Conservation (phyloP, 2,888 invertebrate genomes). For the Boloria selene region DNA sequence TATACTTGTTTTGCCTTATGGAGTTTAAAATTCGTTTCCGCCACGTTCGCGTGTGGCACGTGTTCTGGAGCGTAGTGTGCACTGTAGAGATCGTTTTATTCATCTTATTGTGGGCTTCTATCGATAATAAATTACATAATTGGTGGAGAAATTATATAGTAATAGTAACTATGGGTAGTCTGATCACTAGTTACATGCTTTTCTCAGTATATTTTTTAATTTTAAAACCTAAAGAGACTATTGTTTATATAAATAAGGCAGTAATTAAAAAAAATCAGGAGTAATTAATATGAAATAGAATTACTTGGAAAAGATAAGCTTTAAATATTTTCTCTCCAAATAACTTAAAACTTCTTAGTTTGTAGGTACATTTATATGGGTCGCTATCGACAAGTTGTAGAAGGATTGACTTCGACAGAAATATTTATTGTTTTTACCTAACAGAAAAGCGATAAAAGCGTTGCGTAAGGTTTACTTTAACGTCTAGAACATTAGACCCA, state of each 20-base stretch:
- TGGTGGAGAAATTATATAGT: constrained; percentile 88
- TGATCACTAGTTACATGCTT: constrained; percentile 82
- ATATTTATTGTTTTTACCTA: constrained; percentile 37
- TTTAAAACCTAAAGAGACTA: constrained; percentile 84
- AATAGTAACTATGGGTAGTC: constrained; percentile 83
- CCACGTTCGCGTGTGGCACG: constrained; percentile 86
- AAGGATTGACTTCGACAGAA: constrained; percentile 33
- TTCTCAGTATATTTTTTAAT: constrained; percentile 84
- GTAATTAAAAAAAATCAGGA: no score
- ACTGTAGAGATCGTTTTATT: constrained; percentile 86
- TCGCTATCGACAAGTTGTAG: constrained; percentile 23
- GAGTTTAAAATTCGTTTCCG: constrained; percentile 91
- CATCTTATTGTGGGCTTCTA: constrained; percentile 85
- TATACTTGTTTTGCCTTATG: constrained; percentile 89
- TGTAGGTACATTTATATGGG: constrained; percentile 17
- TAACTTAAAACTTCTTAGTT: neutral
- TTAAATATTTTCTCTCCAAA: no score
- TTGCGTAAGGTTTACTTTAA: constrained; percentile 41
- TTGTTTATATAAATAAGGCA: constrained; percentile 63
- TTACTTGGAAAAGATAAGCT: no score
- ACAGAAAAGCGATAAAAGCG: constrained; percentile 35
- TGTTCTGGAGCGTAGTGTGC: constrained; percentile 85
- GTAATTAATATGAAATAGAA: no score
- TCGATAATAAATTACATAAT: constrained; percentile 78
- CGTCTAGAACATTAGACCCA: constrained; percentile 34